Evolutionary conservation across 2,888 invertebrate genomes (phyloP).

Genomic region (Alloscopus bannaensis): DNA sequence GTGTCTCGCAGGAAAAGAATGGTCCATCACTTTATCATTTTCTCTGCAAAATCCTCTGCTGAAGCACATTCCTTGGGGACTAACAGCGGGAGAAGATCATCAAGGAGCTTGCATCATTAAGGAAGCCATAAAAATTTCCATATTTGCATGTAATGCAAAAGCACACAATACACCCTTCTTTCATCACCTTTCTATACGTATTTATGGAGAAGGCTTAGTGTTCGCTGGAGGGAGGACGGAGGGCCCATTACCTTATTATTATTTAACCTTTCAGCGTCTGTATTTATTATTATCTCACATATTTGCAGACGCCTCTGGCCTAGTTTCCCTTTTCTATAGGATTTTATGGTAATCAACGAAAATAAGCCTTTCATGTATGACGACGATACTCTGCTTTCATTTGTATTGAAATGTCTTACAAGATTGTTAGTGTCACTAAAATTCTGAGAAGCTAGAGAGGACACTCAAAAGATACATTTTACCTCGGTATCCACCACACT

Average conservation of each 20-base stretch:
- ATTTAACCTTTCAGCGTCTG: not conserved
- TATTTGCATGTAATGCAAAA: constrained; percentile 28
- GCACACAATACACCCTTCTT: constrained; percentile 19
- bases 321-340: constrained; percentile 26
- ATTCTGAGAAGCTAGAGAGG: too few relatives aligned
- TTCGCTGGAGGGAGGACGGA: not conserved
- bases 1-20: not conserved
- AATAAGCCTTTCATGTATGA: constrained; percentile 21
- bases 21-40: constrained; percentile 61
- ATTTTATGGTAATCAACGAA: constrained; percentile 32
- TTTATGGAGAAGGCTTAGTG: too few relatives aligned
- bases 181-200: not conserved
- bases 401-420: constrained; percentile 54
- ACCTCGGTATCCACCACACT: too few relatives aligned
- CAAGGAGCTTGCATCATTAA: constrained; percentile 58
- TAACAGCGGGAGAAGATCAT: constrained; percentile 47
- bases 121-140: constrained; percentile 65
- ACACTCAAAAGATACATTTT: too few relatives aligned
- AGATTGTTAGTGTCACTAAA: constrained; percentile 28
- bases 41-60: constrained; percentile 26
- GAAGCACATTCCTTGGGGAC: constrained; percentile 34
- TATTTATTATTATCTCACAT: constrained; percentile 5
- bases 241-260: not conserved
- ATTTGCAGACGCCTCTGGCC: constrained; percentile 18
- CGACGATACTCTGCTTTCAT: constrained; percentile 47